Evolutionary conservation across 2,797 vertebrate species (phyloP).

Genomic region (Phataginus tricuspis): DNA sequence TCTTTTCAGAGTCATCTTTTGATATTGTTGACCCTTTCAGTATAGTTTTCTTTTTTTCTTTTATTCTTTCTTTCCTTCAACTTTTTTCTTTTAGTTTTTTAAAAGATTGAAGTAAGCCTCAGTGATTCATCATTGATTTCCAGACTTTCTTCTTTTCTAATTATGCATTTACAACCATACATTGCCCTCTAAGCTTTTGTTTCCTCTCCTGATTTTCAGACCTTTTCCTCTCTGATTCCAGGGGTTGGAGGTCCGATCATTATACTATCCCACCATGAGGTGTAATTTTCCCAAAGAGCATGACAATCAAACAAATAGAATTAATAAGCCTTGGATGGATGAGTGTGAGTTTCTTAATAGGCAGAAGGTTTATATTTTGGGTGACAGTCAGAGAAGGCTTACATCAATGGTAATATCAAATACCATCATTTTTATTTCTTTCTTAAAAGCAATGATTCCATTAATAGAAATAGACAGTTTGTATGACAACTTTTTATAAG

Average conservation of each 20-base stretch:
- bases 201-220: neutral
- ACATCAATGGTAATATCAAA: neutral
- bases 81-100: neutral
- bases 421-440: neutral
- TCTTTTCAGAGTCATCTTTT: neutral
- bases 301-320: neutral
- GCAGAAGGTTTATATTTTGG: neutral
- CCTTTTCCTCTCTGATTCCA: neutral
- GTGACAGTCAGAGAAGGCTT: neutral
- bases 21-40: neutral
- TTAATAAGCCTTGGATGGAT: neutral
- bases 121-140: neutral
- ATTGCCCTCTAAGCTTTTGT: neutral
- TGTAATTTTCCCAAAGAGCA: neutral
- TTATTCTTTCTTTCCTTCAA: neutral
- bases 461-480: neutral
- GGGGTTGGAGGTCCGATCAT: neutral
- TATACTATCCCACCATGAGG: rapidly evolving
- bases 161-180: neutral
- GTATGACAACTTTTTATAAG: conserved; percentile 5
- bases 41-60: neutral
- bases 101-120: neutral
- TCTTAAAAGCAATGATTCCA: neutral
- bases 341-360: neutral
- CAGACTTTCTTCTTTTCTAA: neutral